phyloP scores from a whole-genome alignment of 1,140 invertebrate species.

The Tetragnatha versicolor region DNA sequence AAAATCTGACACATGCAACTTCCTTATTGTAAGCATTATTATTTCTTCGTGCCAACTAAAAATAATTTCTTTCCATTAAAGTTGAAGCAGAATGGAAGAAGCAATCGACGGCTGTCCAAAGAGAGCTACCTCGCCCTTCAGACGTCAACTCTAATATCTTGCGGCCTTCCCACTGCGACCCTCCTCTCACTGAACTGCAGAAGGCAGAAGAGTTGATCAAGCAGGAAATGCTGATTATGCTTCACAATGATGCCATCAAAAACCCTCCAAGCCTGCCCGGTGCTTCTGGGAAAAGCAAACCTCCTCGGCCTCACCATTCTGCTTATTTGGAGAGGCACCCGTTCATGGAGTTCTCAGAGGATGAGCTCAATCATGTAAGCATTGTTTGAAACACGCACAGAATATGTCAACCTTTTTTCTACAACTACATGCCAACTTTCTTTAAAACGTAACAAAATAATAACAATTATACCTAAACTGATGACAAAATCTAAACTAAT shows the following conservation, averaged over 20 bases:
- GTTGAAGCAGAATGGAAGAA: slow-evolving; percentile 75
- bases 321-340: slow-evolving; percentile 85
- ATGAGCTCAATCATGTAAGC: slow-evolving; percentile 74
- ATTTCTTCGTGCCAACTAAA: background rate
- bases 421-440: too few species aligned
- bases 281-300: background rate
- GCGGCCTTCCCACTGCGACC: slow-evolving; percentile 72
- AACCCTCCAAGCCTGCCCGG: slow-evolving; percentile 63
- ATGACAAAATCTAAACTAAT: too few species aligned
- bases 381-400: too few species aligned
- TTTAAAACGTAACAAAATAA: too few species aligned
- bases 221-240: slow-evolving; percentile 94
- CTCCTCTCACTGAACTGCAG: slow-evolving; percentile 84
- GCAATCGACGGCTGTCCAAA: slow-evolving; percentile 87
- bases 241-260: slow-evolving; percentile 82
- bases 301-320: slow-evolving; percentile 71
- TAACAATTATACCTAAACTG: too few species aligned
- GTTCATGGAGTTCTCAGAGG: slow-evolving; percentile 75
- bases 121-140: slow-evolving; percentile 83
- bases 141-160: slow-evolving; percentile 86
- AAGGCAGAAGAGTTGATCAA: slow-evolving; percentile 97
- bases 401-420: too few species aligned
- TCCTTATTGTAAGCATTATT: background rate
- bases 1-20: too few species aligned
- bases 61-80: slow-evolving; percentile 54